Conservation (phyloP, 2,888 invertebrate species). For the Epistrophe eligans region DNA sequence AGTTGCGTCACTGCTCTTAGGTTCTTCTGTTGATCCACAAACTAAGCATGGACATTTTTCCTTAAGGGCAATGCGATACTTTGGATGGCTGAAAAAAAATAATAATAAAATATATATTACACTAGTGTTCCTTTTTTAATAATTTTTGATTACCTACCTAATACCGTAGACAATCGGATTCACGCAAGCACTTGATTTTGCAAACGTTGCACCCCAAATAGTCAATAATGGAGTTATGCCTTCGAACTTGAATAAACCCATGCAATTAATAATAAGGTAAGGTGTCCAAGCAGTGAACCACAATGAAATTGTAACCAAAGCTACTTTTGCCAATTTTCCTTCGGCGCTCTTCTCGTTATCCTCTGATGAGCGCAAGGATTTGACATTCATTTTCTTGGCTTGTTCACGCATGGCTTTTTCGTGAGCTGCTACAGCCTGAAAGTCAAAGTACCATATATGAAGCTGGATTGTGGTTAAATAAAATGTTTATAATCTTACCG, state of each 20-base stretch:
- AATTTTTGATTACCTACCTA: constrained; percentile 84
- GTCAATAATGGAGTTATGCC: constrained; percentile 91
- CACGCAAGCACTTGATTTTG: constrained; percentile 85
- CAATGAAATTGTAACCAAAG: constrained; percentile 86
- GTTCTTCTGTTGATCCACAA: constrained; percentile 82
- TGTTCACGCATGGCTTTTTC: constrained; percentile 85
- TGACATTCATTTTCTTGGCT: constrained; percentile 87
- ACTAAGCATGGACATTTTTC: constrained; percentile 86
- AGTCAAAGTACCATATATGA: background rate
- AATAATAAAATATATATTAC: too few relatives aligned
- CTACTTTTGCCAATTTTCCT: constrained; percentile 85
- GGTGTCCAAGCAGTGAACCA: constrained; percentile 91
- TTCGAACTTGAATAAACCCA: constrained; percentile 89
- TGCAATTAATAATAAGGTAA: constrained; percentile 91
- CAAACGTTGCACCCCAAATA: constrained; percentile 87
- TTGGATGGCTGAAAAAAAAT: constrained; percentile 85
- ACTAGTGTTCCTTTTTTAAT: too few relatives aligned
- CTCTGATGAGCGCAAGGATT: constrained; percentile 85
- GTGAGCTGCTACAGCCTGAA: constrained; percentile 85
- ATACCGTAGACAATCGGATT: constrained; percentile 86
- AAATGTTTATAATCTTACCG: constrained; percentile 78
- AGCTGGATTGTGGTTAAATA: background rate
- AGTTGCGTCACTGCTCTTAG: constrained; percentile 81
- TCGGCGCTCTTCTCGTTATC: constrained; percentile 84
- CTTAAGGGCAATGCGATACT: constrained; percentile 86